Evolutionary conservation across 2,113 vertebrate genomes (phyloP).

Genomic region (Tragelaphus buxtoni): DNA sequence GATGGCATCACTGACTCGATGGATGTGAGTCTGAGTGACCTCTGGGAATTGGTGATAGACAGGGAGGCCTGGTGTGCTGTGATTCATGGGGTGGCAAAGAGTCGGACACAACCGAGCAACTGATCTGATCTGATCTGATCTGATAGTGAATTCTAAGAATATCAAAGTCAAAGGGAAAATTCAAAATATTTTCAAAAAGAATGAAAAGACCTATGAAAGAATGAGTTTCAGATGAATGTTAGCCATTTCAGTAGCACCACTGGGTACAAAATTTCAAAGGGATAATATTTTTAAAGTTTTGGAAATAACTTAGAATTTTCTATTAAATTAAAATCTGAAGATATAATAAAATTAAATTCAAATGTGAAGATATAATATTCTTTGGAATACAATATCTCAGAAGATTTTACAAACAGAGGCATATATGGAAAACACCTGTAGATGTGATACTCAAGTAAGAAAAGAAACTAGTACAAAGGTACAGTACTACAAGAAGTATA

Average conservation of each 20-base stretch:
- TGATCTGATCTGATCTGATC: no score
- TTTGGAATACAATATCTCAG: not conserved
- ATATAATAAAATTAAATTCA: not conserved
- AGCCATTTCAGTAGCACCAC: not conserved
- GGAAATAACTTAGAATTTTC: not conserved
- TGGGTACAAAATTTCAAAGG: not conserved
- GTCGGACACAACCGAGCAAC: no score
- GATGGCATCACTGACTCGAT: no score
- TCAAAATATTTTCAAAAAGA: not conserved
- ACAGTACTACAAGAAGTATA: not conserved
- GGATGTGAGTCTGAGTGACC: no score
- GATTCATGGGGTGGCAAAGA: no score
- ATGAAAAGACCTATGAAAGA: not conserved
- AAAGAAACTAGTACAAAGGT: not conserved
- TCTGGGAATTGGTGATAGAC: no score
- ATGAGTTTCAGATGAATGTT: not conserved
- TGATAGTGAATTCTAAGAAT: not conserved
- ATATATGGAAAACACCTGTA: not conserved
- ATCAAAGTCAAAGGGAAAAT: not conserved
- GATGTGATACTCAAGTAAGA: not conserved
- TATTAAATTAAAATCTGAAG: not conserved
- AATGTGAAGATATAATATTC: not conserved
- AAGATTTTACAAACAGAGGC: not conserved
- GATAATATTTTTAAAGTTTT: not conserved
- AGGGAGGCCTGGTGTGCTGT: no score